phyloP scores from a whole-genome alignment of 2,797 vertebrate genomes.

The Phalloptychus januarius region DNA sequence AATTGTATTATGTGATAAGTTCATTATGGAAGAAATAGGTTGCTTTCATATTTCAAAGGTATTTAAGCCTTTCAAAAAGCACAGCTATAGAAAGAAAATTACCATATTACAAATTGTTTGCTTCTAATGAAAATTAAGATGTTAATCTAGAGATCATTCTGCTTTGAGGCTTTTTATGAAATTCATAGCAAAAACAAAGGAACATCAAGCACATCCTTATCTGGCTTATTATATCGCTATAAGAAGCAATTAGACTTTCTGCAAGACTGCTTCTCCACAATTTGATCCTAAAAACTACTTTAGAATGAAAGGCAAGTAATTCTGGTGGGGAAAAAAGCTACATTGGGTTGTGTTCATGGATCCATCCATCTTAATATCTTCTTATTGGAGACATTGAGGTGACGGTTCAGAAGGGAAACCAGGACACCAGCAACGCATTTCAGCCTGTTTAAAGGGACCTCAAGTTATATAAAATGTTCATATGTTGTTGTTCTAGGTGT shows the following conservation, averaged over 20 bases:
- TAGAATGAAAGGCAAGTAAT: background rate
- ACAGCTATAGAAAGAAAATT: background rate
- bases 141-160: constrained; percentile 1
- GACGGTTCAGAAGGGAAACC: background rate
- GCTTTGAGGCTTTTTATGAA: background rate
- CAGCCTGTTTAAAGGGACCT: background rate
- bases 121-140: constrained; percentile 1
- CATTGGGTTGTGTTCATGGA: background rate
- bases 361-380: background rate
- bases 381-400: background rate
- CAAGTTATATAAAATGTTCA: background rate
- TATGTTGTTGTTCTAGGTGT: background rate
- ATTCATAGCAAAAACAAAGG: background rate
- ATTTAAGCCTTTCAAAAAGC: background rate
- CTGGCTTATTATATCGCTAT: background rate
- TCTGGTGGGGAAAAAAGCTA: background rate
- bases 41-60: background rate
- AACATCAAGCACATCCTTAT: background rate
- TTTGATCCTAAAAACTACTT: background rate
- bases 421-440: background rate
- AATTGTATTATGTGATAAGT: background rate
- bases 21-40: background rate
- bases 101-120: constrained; percentile 4
- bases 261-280: background rate
- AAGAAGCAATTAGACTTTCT: constrained; percentile 1